phyloP scores from a whole-genome alignment of 2,113 vertebrate species.

The Phylloscopus whistleri region DNA sequence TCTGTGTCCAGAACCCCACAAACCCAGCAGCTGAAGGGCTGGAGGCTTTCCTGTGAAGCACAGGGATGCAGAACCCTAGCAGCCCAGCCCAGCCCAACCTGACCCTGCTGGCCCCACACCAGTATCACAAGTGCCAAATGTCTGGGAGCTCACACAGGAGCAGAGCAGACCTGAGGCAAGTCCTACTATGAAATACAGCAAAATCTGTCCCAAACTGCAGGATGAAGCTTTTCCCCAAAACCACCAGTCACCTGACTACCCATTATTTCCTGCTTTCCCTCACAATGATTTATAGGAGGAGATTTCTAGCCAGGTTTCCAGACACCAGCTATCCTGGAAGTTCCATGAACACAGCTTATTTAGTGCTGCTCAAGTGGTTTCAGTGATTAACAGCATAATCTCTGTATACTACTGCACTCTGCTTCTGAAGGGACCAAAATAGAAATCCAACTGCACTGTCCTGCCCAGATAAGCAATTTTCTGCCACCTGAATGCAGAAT shows the following conservation, averaged over 20 bases:
- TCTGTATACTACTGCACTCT: not conserved
- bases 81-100: not conserved
- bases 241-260: not conserved
- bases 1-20: not conserved
- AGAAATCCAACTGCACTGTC: not conserved
- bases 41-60: not conserved
- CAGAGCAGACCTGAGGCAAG: not conserved
- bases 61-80: not conserved
- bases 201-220: not conserved
- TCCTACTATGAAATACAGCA: not conserved
- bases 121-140: not conserved
- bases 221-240: not conserved
- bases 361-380: not conserved
- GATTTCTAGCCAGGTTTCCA: not conserved
- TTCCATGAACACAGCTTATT: not conserved
- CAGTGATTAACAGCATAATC: not conserved
- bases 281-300: not conserved
- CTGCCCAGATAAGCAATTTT: constrained; percentile 11
- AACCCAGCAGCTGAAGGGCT: not conserved
- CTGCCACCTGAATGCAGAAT: not conserved
- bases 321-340: not conserved
- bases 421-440: not conserved
- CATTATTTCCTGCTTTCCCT: not conserved
- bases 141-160: not conserved
- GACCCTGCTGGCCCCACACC: not conserved